Base-by-base conservation (phyloP, 2,888 invertebrate genomes). In the Drosophila falleni region DNA sequence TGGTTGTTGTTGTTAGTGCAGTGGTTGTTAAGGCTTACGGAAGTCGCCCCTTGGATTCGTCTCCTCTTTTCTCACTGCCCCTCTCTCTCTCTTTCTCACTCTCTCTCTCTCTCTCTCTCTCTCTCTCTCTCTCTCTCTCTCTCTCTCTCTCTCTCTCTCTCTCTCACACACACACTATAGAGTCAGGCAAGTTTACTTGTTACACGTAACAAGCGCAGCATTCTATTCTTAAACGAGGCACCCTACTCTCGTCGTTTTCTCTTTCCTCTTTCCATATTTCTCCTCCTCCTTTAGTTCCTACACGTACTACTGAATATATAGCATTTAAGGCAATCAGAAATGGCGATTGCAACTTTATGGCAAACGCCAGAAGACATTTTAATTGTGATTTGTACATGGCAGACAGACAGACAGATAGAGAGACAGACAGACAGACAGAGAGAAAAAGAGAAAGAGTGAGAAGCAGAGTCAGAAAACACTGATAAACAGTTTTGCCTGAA, bases 151-250 rank as follows among this genome's bases (percentile, higher is more conserved):
- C 8, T 13, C 19, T 35, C 47, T 47, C 58, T 11, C n/a, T 5
- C n/a, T 26, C 33, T 44, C n/a, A n/a, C 33, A 5, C 19, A 23
- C 23, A 11, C 19, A 23, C 56, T 35, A 23, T 56, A 31, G 4
- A 19, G 60, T 31, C 58, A 51, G 53, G 61, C 62, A 62, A 70
- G 78, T 83, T 83, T 72, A 81, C 84, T 83, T 81, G 78, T 83
- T 82, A 73, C 83, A 77, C 72, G 72, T 81, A 75, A 84, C 71
- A 75, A 75, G 68, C 70, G 56, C 50, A 62, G 65, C 80, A 65
- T 80, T 69, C 62, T 59, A 61, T 72, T 62, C 56, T 56, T 62
- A 42, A 39, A 35, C 49, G 33, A 49, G 19, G 35, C 16, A 5
- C 16, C 3, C 47, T 23, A 11, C n/a, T 15, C 3, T 10, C 29